phyloP scores from a whole-genome alignment of 1,140 invertebrate species.

The Diploscapter pachys region DNA sequence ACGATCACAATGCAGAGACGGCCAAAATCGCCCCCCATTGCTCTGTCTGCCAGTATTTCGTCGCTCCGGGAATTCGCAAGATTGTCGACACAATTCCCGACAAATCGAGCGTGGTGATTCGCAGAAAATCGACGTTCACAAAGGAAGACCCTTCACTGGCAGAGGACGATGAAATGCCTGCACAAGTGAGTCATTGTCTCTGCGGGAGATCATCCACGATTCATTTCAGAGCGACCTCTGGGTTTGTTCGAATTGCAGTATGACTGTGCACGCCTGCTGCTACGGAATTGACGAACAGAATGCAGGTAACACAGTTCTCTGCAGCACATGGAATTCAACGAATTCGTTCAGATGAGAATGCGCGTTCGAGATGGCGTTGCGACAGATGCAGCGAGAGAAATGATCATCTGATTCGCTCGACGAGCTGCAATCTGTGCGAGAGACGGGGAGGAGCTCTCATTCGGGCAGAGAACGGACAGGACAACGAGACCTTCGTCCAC shows the following conservation, averaged over 20 bases:
- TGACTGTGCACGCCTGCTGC: slow-evolving; percentile 38
- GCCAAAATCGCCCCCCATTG: slow-evolving; percentile 30
- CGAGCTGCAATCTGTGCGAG: slow-evolving; percentile 38
- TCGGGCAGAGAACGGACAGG: slow-evolving; percentile 16
- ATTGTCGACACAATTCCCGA: slow-evolving; percentile 5
- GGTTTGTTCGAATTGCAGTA: slow-evolving; percentile 26
- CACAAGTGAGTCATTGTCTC: slow-evolving; percentile 8
- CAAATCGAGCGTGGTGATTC: not conserved
- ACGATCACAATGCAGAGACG: slow-evolving; percentile 24
- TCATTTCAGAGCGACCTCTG: slow-evolving; percentile 16
- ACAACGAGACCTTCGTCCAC: slow-evolving; percentile 35
- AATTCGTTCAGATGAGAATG: not conserved
- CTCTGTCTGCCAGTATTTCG: slow-evolving; percentile 42
- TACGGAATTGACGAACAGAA: slow-evolving; percentile 19
- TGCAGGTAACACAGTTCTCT: slow-evolving; percentile 4
- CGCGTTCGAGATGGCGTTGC: slow-evolving; percentile 30
- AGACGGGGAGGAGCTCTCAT: slow-evolving; percentile 45
- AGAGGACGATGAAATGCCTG: slow-evolving; percentile 11
- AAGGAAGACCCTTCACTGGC: not conserved
- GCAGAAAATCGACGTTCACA: not conserved
- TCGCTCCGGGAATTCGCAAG: slow-evolving; percentile 13
- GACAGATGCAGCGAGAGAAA: slow-evolving; percentile 22
- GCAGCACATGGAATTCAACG: not conserved
- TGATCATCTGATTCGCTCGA: slow-evolving; percentile 18
- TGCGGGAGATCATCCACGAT: slow-evolving; percentile 7